Percentiles rank a stretch among this genome's conserved stretches.
phyloP scores from a whole-genome alignment of 1,140 invertebrate genomes.

The Macrosteles quadrilineatus region DNA sequence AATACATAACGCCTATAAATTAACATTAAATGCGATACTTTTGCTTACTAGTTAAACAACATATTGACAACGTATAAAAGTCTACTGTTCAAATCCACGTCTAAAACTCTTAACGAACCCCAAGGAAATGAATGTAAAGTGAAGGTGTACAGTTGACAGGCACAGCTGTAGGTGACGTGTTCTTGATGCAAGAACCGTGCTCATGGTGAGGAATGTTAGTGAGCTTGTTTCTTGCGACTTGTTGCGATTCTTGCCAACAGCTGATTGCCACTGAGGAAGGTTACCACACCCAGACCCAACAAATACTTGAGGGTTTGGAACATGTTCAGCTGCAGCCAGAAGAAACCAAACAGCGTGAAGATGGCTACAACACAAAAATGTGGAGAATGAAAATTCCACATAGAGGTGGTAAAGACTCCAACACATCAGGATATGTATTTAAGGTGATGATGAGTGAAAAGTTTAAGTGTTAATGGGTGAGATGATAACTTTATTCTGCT shows the following conservation, averaged over 20 bases:
- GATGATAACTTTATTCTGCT: neutral
- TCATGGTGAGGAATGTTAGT: slow-evolving; percentile 17
- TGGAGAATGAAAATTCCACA: no score
- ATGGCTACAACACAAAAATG: slow-evolving; percentile 64
- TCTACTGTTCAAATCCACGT: no score
- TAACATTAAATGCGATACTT: no score
- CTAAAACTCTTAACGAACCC: no score
- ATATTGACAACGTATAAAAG: no score
- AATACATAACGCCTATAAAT: no score
- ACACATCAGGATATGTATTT: slow-evolving; percentile 13
- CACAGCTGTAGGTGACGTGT: no score
- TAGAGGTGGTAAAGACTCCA: slow-evolving; percentile 17
- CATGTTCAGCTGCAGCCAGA: slow-evolving; percentile 94
- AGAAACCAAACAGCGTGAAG: slow-evolving; percentile 82
- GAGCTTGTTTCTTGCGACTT: slow-evolving; percentile 47
- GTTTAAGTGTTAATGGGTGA: neutral
- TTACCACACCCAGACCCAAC: slow-evolving; percentile 75
- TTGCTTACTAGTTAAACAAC: no score
- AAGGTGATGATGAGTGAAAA: neutral
- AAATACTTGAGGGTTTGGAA: slow-evolving; percentile 94
- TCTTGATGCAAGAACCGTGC: no score
- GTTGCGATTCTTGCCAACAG: slow-evolving; percentile 74
- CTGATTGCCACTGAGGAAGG: slow-evolving; percentile 91
- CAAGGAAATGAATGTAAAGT: no score
- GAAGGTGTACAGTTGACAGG: no score